Percentiles rank a stretch among this genome's conserved stretches.
phyloP scores from a whole-genome alignment of 2,797 vertebrate genomes.

The Craterocephalus amniculus region DNA sequence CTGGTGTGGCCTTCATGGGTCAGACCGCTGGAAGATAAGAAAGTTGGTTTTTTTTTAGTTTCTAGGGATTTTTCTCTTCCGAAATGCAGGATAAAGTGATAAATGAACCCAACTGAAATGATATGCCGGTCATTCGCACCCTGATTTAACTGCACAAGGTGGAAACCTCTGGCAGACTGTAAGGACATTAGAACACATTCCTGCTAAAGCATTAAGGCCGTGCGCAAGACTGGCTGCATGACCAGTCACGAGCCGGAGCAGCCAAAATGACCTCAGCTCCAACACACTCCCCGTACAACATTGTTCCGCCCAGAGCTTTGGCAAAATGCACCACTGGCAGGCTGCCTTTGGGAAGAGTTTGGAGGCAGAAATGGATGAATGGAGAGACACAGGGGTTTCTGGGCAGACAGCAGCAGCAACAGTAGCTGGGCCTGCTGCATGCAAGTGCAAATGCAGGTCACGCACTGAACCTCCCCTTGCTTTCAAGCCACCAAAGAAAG shows the following conservation, averaged over 20 bases:
- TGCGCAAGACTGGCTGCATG: slow-evolving; percentile 79
- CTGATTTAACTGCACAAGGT: slow-evolving; percentile 56
- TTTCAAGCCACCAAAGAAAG: slow-evolving; percentile 81
- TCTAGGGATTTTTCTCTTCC: not conserved
- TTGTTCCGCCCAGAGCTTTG: slow-evolving; percentile 70
- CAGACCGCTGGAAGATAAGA: slow-evolving; percentile 85
- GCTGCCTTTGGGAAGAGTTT: slow-evolving; percentile 77
- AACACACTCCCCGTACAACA: slow-evolving; percentile 59
- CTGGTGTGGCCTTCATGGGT: slow-evolving; percentile 93
- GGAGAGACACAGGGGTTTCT: slow-evolving; percentile 76
- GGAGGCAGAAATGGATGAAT: slow-evolving; percentile 78
- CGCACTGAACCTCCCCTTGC: slow-evolving; percentile 81
- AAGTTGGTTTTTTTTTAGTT: not conserved
- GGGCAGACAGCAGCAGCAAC: slow-evolving; percentile 81
- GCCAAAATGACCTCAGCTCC: slow-evolving; percentile 72
- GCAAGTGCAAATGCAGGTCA: slow-evolving; percentile 88
- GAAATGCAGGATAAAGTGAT: slow-evolving; percentile 36
- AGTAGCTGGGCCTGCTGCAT: slow-evolving; percentile 81
- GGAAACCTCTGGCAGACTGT: slow-evolving; percentile 55
- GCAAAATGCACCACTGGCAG: slow-evolving; percentile 76
- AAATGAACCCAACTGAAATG: slow-evolving; percentile 21
- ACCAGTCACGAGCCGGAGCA: slow-evolving; percentile 81
- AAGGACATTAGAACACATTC: slow-evolving; percentile 67
- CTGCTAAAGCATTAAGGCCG: slow-evolving; percentile 69
- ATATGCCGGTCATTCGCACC: slow-evolving; percentile 49